These are phyloP conservation scores for Acanthurus lineatus DNA, from an alignment of 2,797 vertebrate species.

Conservation along the genomic window DNA sequence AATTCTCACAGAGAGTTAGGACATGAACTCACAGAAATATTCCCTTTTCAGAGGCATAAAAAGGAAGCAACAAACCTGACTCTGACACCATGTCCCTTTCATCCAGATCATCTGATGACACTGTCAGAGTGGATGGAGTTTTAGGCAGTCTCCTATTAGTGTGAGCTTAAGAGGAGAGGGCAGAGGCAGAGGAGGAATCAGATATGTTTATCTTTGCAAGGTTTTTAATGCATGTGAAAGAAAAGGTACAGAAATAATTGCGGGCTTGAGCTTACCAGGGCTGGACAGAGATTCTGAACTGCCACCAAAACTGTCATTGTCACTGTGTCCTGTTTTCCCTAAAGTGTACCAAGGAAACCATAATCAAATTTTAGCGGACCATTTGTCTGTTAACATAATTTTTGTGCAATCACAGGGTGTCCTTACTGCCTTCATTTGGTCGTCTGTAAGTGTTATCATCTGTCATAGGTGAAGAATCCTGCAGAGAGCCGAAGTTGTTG, in stretches of 20 bases:
- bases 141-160: conserved; percentile 82
- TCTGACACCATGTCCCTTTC: conserved; percentile 87
- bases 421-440: conserved; percentile 76
- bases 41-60: not conserved
- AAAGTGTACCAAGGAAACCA: conserved; percentile 18
- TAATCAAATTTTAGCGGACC: not conserved
- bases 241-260: conserved; percentile 10
- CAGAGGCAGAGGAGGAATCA: conserved; percentile 16
- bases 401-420: not conserved
- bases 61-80: conserved; percentile 75
- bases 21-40: not conserved
- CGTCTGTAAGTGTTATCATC: conserved; percentile 75
- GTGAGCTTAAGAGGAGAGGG: conserved; percentile 76
- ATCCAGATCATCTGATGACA: conserved; percentile 92
- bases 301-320: conserved; percentile 89
- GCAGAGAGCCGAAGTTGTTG: conserved; percentile 52
- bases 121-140: conserved; percentile 85
- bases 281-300: conserved; percentile 92
- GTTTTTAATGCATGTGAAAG: not conserved
- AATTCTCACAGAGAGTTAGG: not conserved
- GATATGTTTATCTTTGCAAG: not conserved
- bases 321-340: conserved; percentile 82
- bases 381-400: not conserved
- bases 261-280: conserved; percentile 85
- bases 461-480: conserved; percentile 60